phyloP scores from a whole-genome alignment of 2,888 invertebrate genomes.

The Eupithecia vulgata region DNA sequence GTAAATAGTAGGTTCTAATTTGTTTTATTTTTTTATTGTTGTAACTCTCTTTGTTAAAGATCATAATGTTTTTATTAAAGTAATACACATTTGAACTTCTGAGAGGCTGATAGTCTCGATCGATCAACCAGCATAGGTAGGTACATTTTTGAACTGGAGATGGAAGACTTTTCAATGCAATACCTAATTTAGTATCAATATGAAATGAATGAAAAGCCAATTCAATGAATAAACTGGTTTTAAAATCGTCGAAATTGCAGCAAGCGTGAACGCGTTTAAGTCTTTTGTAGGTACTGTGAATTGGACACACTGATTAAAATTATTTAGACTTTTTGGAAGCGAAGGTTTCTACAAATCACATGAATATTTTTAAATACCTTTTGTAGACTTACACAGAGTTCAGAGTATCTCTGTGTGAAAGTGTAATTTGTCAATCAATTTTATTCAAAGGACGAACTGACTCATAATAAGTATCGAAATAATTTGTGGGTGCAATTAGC shows the following conservation, averaged over 20 bases:
- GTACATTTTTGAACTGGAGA: background rate
- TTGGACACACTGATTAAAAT: background rate
- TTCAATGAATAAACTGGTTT: background rate
- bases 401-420: constrained; percentile 19
- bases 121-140: background rate
- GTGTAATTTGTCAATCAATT: constrained; percentile 23
- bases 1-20: no score
- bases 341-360: background rate
- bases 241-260: background rate
- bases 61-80: no score
- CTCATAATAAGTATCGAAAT: constrained; percentile 20
- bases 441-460: constrained; percentile 40
- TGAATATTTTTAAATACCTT: background rate
- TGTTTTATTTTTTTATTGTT: no score
- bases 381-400: background rate
- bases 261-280: constrained; percentile 25
- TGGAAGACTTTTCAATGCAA: background rate
- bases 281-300: constrained; percentile 26
- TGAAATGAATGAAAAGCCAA: background rate
- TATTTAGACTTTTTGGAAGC: no score
- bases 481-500: constrained; percentile 48
- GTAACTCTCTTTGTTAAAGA: no score
- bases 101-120: background rate
- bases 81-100: background rate
- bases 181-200: background rate